These are phyloP conservation scores for Leuciscus idus DNA, from an alignment of 2,113 vertebrate species.

Conservation along the genomic window DNA sequence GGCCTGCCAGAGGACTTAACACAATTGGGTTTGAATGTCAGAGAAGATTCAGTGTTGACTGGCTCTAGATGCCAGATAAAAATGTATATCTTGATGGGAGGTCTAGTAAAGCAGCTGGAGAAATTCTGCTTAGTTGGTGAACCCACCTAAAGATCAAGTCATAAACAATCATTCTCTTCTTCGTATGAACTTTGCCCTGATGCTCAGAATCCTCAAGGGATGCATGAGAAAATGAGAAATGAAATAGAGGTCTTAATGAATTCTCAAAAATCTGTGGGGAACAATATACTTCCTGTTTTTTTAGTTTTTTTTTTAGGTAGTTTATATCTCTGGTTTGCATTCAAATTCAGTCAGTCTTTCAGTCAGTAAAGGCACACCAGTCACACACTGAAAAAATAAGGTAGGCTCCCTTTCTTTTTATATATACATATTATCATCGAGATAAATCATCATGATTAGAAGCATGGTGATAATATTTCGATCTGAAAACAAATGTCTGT, in stretches of 20 bases:
- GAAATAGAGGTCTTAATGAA: not conserved
- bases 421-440: not conserved
- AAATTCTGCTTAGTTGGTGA: too few relatives aligned
- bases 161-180: not conserved
- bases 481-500: too few relatives aligned
- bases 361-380: not conserved
- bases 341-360: not conserved
- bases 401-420: not conserved
- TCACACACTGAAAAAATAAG: not conserved
- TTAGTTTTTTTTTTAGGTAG: too few relatives aligned
- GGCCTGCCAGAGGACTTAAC: too few relatives aligned
- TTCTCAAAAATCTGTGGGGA: not conserved
- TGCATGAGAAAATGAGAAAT: not conserved
- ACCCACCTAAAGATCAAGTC: not conserved
- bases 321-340: not conserved
- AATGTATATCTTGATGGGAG: too few relatives aligned
- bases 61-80: too few relatives aligned
- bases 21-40: too few relatives aligned
- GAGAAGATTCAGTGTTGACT: too few relatives aligned
- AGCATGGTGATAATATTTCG: not conserved
- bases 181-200: not conserved
- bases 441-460: not conserved
- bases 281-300: not conserved
- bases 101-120: too few relatives aligned
- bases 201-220: not conserved